These are phyloP conservation scores for Anguilla pacifica DNA, from an alignment of 2,797 vertebrate genomes.

Conservation along the genomic window DNA sequence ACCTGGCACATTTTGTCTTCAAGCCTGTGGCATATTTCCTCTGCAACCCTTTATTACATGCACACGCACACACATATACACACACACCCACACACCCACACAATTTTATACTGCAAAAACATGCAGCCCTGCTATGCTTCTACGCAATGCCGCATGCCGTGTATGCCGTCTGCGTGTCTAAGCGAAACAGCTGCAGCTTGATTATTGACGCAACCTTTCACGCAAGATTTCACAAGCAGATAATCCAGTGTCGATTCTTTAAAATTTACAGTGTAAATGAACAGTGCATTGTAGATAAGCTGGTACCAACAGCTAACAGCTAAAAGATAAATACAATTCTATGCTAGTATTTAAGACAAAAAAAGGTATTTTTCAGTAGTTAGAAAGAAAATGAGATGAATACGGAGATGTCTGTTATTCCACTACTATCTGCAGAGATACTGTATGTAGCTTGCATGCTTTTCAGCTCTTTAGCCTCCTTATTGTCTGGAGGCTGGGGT, in stretches of 20 bases:
- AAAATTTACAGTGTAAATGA: neutral
- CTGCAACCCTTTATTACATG: neutral
- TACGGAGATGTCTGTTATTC: neutral
- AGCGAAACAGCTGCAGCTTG: neutral
- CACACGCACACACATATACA: neutral
- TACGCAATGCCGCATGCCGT: neutral
- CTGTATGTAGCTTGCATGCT: neutral
- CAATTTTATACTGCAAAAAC: neutral
- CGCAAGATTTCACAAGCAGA: neutral
- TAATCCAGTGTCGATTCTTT: neutral
- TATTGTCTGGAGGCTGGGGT: neutral
- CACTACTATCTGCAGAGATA: neutral
- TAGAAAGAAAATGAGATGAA: constrained; percentile 17
- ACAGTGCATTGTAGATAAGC: constrained; percentile 7
- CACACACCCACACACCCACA: neutral
- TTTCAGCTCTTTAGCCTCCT: neutral
- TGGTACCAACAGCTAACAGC: constrained; percentile 3
- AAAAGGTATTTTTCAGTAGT: neutral
- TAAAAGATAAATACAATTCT: neutral
- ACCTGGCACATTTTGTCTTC: neutral
- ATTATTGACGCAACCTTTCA: neutral
- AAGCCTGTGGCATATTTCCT: neutral
- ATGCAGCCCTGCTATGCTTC: constrained; percentile 2
- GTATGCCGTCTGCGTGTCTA: neutral
- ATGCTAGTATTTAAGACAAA: neutral